Base-by-base conservation (phyloP, 2,888 invertebrate genomes). In the Archaeoteleia sp. region DNA sequence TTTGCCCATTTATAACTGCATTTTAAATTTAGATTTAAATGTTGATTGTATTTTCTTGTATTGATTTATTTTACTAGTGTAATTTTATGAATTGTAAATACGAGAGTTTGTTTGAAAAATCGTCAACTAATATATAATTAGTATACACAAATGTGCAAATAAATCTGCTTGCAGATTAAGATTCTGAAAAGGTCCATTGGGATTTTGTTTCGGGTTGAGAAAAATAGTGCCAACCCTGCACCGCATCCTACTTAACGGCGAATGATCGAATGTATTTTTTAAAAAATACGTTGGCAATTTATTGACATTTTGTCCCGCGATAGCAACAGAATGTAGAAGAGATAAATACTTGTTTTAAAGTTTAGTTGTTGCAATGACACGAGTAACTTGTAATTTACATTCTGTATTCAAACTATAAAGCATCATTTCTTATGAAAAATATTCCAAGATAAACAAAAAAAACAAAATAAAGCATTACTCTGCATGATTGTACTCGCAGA, bases 231-330 rank as follows among this genome's bases (percentile, higher is more conserved):
- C 55, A 57, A 57, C 35, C 55, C 43, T 49, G 55, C 29, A 43
- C 9, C 17, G 43, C 34, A 58, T 60, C 42, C 60, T 66, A 60
- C 54, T 54, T 42, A 27, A 53, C 9, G 32, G 25, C 2, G 29
- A 48, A 60, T 60, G 54, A 60, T 60, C 43, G 54, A 63, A 48
- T 65, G 67, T 71, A 71, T 71, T 70, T 71, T 71, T 71, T 58
- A 43, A 68, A 61, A 45, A 67, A 67, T 69, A 63, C 67, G 48
- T 70, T 67, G 57, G 53, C 61, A 57, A 45, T n/a, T n/a, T n/a
- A n/a, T n/a, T n/a, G n/a, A n/a, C n/a, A n/a, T n/a, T n/a, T n/a
- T n/a, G n/a, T n/a, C n/a, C n/a, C n/a, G n/a, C n/a, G n/a, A n/a
- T n/a, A n/a, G n/a, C 32, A 58, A 39, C 46, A 54, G 10, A 37